A percentile compares a stretch with the other conserved stretches of the same genome.
Evolutionary conservation across 2,797 vertebrate genomes (phyloP).

Genomic region (Pristis pectinata): DNA sequence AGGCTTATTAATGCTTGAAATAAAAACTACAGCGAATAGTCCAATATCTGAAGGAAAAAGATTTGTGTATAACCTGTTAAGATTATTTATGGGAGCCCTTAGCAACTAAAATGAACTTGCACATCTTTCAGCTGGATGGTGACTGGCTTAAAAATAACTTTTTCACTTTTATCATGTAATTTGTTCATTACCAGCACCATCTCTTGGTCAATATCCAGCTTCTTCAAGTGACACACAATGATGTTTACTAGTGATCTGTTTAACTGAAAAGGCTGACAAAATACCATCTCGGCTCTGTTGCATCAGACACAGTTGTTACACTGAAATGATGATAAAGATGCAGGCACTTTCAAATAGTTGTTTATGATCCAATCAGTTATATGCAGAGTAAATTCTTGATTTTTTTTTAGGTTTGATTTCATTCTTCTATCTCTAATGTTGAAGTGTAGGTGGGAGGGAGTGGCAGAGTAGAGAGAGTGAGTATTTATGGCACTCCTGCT

Average conservation of each 20-base stretch:
- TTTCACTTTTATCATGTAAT: background rate
- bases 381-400: background rate
- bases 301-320: background rate
- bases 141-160: background rate
- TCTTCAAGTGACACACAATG: background rate
- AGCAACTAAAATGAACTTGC: background rate
- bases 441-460: background rate
- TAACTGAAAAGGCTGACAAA: background rate
- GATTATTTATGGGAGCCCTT: background rate
- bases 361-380: background rate
- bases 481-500: background rate
- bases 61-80: background rate
- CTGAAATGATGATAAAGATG: background rate
- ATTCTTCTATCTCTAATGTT: slow-evolving; percentile 4
- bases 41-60: background rate
- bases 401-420: background rate
- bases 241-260: background rate
- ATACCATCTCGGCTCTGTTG: too few species aligned
- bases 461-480: too few species aligned
- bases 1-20: background rate
- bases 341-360: background rate
- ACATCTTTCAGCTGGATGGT: background rate
- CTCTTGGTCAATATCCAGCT: background rate
- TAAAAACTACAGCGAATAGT: background rate
- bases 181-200: background rate